Evolutionary conservation across 2,888 invertebrate genomes (phyloP).

Genomic region (Caenorhabditis sp.): DNA sequence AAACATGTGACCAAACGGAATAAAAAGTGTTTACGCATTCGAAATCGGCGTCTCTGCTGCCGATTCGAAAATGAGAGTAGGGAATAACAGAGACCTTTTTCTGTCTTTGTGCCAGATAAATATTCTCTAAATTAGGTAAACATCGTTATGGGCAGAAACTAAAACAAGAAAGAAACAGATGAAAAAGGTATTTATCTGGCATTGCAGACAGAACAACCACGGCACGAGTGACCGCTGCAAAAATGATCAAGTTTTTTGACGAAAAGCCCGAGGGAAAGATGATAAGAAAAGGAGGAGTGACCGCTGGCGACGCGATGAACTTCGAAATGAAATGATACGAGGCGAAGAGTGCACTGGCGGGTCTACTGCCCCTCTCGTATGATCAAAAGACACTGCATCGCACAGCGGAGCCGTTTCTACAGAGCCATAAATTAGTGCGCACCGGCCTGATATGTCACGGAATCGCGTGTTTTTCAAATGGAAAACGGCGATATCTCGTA

Average conservation of each 20-base stretch:
- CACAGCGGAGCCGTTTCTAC: no score
- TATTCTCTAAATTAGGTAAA: no score
- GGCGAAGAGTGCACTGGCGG: slow-evolving; percentile 27
- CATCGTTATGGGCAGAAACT: not conserved
- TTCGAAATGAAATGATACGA: slow-evolving; percentile 1
- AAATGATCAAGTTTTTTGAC: slow-evolving; percentile 37
- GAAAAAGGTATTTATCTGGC: not conserved
- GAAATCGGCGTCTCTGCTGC: slow-evolving; percentile 1
- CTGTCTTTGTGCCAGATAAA: no score
- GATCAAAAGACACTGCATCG: no score
- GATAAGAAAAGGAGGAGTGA: slow-evolving; percentile 38
- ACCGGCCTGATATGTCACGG: no score
- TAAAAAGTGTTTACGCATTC: slow-evolving; percentile 29
- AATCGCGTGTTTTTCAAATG: no score
- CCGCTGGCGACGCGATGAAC: slow-evolving; percentile 9
- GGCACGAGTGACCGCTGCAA: slow-evolving; percentile 45
- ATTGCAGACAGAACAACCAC: not conserved
- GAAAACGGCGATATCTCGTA: no score
- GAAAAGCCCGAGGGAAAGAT: slow-evolving; percentile 14
- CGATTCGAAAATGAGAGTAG: no score
- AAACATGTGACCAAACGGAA: slow-evolving; percentile 37
- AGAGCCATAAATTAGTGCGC: no score
- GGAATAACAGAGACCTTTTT: not conserved
- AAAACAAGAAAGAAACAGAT: not conserved
- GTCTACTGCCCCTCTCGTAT: no score